phyloP scores from a whole-genome alignment of 2,888 invertebrate species.

The Rhogogaster chlorosoma region DNA sequence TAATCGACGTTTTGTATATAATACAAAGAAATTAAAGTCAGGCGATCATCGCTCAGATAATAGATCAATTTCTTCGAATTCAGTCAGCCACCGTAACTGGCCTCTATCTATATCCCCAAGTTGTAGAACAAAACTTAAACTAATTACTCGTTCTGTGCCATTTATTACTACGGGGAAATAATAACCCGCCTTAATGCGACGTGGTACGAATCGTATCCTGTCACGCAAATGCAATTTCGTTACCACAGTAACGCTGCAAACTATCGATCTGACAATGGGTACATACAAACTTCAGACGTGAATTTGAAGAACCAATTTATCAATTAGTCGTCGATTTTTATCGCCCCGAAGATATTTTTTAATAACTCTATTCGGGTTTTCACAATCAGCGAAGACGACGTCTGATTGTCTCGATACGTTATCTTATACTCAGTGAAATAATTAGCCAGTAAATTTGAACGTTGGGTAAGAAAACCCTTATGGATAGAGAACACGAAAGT shows the following conservation, averaged over 20 bases:
- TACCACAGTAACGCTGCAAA: conserved; percentile 33
- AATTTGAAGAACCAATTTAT: conserved; percentile 8
- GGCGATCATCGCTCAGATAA: neutral
- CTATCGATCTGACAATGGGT: neutral
- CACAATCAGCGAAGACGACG: neutral
- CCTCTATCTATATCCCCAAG: conserved; percentile 3
- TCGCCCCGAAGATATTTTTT: neutral
- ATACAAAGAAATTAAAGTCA: conserved; percentile 6
- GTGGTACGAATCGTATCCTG: conserved; percentile 37
- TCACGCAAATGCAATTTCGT: conserved; percentile 48
- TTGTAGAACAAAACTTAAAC: conserved; percentile 36
- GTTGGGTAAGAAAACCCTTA: neutral
- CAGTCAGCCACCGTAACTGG: conserved; percentile 1
- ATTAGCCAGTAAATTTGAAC: neutral
- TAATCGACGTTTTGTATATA: conserved; percentile 6
- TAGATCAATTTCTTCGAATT: conserved; percentile 31
- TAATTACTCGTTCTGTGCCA: conserved; percentile 32
- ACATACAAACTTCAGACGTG: neutral
- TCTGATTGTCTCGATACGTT: neutral
- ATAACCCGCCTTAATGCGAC: conserved; percentile 32
- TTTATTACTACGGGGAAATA: conserved; percentile 26
- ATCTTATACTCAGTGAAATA: neutral
- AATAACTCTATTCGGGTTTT: neutral
- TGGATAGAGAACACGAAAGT: neutral
- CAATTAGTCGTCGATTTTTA: neutral